Evolutionary conservation across 2,797 vertebrate species (phyloP), one percentile per base, ranked within the genome.

Genomic region (Coilia nasus): DNA sequence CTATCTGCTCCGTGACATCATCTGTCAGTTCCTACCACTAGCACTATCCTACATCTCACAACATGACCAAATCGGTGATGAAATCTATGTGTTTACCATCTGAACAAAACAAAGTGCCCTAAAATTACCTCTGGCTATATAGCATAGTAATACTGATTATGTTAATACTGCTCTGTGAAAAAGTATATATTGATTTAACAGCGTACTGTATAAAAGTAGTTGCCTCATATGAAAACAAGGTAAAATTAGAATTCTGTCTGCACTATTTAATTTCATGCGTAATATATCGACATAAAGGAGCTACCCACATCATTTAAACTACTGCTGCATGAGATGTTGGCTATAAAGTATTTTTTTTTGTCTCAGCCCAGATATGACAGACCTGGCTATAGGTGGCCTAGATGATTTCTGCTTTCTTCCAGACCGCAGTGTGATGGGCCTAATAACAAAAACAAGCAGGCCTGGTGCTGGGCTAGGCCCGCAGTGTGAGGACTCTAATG

Each of bases 361-460:
- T 31, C 19, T 35, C 35, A 78, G 35, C 17, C 2, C 31, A 78
- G 31, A 44, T 78, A 78, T 78, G 35, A 78, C 10, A 83, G 87
- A 90, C 92, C 92, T 85, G 83, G 56, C 47, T 15, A 28, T 46
- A 82, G 84, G 90, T 92, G 82, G 89, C 62, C 89, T 81, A 86
- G 86, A 92, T 92, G 86, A 92, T 92, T 93, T 93, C 88, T 81
- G 90, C 93, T 90, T 92, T 92, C 91, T 88, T 93, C 90, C 91
- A 91, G 91, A 93, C 94, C 93, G 90, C 93, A 94, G 92, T 91
- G 91, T 90, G 89, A 93, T 93, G 92, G 91, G 90, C 92, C 94
- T 94, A 96, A 95, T 96, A 96, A 95, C 92, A 95, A 95, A 95
- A 96, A 95, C 95, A 95, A 95, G 94, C 95, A 93, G 93, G 91